Conservation (phyloP, 2,888 invertebrate genomes). For the Drosophila nigricruria region DNA sequence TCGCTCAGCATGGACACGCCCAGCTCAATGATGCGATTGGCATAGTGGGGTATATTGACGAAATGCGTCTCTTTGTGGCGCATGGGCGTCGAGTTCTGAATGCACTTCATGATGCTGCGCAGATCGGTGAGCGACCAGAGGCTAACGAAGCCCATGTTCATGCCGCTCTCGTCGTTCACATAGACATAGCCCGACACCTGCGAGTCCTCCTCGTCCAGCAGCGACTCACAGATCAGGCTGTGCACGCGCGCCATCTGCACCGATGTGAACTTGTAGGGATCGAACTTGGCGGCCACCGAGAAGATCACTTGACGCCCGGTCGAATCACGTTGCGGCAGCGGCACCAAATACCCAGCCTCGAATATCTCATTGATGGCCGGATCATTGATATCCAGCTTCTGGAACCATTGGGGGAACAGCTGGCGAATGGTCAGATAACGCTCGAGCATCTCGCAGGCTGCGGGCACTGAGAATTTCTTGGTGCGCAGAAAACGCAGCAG, state of each 20-base stretch:
- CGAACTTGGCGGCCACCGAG: slow-evolving; percentile 92
- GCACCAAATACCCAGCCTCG: slow-evolving; percentile 92
- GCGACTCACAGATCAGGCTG: slow-evolving; percentile 92
- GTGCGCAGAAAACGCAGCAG: slow-evolving; percentile 93
- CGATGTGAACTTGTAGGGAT: slow-evolving; percentile 91
- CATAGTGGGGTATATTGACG: slow-evolving; percentile 93
- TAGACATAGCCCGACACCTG: slow-evolving; percentile 94
- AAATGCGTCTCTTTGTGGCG: slow-evolving; percentile 95
- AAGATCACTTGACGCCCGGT: slow-evolving; percentile 92
- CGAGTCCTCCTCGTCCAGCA: slow-evolving; percentile 93
- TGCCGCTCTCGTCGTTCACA: slow-evolving; percentile 92
- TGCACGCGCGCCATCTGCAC: slow-evolving; percentile 94
- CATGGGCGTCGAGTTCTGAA: slow-evolving; percentile 94
- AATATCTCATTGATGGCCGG: slow-evolving; percentile 92
- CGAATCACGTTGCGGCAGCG: slow-evolving; percentile 90
- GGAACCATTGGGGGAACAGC: slow-evolving; percentile 94
- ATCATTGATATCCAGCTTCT: slow-evolving; percentile 92
- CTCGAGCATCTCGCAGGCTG: slow-evolving; percentile 94
- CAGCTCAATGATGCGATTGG: slow-evolving; percentile 93
- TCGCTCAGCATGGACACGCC: slow-evolving; percentile 93
- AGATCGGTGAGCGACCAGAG: slow-evolving; percentile 93
- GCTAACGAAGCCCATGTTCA: slow-evolving; percentile 93
- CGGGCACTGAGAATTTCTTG: slow-evolving; percentile 94
- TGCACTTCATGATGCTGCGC: slow-evolving; percentile 89
- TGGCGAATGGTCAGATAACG: slow-evolving; percentile 94